A percentile compares a stretch with the other conserved stretches of the same genome.
Evolutionary conservation across 2,797 vertebrate genomes (phyloP).

Genomic region (Lacerta bilineata): DNA sequence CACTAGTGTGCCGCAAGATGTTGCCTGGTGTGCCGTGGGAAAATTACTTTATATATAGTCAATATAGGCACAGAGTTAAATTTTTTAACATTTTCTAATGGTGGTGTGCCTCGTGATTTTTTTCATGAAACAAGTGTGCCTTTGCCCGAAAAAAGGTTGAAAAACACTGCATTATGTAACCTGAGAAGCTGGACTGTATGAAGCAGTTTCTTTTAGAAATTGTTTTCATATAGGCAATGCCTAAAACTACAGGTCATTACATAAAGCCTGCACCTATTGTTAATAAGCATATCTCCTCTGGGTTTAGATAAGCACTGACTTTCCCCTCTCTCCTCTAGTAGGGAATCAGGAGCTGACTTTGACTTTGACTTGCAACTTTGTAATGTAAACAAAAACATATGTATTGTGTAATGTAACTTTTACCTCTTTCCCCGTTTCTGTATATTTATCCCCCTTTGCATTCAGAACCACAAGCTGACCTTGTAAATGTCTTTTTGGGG

Average conservation of each 20-base stretch:
- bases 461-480: not conserved
- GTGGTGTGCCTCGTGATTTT: too few species aligned
- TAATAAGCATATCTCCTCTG: not conserved
- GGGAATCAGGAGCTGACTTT: not conserved
- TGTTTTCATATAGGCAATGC: not conserved
- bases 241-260: not conserved
- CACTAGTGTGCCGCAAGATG: too few species aligned
- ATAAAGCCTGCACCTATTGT: not conserved
- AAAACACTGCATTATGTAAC: slow-evolving; percentile 14
- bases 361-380: not conserved
- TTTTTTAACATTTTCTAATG: too few species aligned
- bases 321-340: not conserved
- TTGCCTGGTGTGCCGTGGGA: too few species aligned
- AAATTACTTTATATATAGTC: too few species aligned
- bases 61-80: too few species aligned
- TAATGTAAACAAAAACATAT: not conserved
- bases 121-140: too few species aligned
- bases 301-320: not conserved
- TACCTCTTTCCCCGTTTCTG: not conserved
- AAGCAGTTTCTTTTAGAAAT: accelerated
- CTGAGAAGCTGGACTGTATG: not conserved
- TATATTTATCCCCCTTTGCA: not conserved
- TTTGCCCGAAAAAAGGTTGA: too few species aligned
- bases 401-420: not conserved
- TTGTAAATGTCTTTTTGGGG: not conserved